A percentile compares a stretch with the other conserved stretches of the same genome.
Conservation (phyloP, 2,888 invertebrate genomes). For the Phymatocera aterrima region DNA sequence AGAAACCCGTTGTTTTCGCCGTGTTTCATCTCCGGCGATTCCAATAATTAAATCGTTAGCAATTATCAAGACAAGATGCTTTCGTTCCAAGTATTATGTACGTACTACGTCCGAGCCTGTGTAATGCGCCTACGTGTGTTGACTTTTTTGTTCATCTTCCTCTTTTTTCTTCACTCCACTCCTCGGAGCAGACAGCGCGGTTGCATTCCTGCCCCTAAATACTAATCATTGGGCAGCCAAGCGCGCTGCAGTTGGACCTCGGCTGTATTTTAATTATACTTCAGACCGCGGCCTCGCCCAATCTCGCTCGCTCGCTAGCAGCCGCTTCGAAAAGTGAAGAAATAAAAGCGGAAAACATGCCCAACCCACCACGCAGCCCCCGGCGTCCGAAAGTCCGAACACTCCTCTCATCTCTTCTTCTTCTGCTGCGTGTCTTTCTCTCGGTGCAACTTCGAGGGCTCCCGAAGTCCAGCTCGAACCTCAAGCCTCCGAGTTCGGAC, state of each 20-base stretch:
- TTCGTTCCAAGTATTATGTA: conserved; percentile 28
- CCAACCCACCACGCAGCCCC: conserved; percentile 49
- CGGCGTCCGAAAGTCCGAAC: conserved; percentile 40
- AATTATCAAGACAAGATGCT: conserved; percentile 55
- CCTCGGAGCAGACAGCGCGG: conserved; percentile 48
- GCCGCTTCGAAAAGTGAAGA: conserved; percentile 53
- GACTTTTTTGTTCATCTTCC: conserved; percentile 39
- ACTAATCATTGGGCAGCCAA: conserved; percentile 60
- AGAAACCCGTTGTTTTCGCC: conserved; percentile 46
- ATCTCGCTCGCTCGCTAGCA: conserved; percentile 58
- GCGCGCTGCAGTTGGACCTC: conserved; percentile 68
- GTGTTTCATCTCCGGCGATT: conserved; percentile 49
- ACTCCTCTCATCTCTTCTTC: background rate
- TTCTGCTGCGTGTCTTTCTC: conserved; percentile 7
- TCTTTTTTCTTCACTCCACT: conserved; percentile 22
- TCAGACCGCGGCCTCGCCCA: conserved; percentile 61
- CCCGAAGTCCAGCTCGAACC: conserved; percentile 7
- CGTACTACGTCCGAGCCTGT: background rate
- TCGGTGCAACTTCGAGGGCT: background rate
- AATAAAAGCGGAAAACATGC: conserved; percentile 54
- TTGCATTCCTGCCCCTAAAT: conserved; percentile 58
- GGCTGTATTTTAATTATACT: conserved; percentile 72
- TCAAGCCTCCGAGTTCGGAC: conserved; percentile 2
- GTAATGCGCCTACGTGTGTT: conserved; percentile 42
- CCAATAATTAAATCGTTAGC: conserved; percentile 60